Conservation (phyloP, 2,888 invertebrate species). For the Scrobipalpa costella region DNA sequence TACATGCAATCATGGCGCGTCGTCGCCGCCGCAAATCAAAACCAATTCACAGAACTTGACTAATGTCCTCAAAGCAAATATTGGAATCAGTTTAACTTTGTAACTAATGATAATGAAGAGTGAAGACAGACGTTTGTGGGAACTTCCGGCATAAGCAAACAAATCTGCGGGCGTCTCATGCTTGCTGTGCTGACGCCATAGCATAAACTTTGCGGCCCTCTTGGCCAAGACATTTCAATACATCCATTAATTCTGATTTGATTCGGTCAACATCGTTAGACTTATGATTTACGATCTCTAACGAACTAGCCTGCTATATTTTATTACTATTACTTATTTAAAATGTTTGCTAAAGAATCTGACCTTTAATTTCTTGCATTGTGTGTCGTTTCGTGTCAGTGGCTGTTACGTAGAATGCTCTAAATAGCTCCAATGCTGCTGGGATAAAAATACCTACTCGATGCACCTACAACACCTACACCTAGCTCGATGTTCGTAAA, state of each 20-base stretch:
- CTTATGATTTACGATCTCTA: not conserved
- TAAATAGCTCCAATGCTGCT: slow-evolving; percentile 60
- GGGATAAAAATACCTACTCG: slow-evolving; percentile 51
- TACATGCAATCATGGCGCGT: slow-evolving; percentile 51
- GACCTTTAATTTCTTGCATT: slow-evolving; percentile 50
- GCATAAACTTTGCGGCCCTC: not conserved
- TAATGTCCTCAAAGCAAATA: slow-evolving; percentile 1
- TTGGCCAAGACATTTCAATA: slow-evolving; percentile 10
- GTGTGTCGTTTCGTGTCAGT: not conserved
- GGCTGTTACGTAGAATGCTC: slow-evolving; percentile 64
- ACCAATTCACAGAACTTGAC: slow-evolving; percentile 44
- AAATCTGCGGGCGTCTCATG: not conserved
- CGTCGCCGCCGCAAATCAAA: slow-evolving; percentile 52
- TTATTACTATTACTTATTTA: slow-evolving; percentile 4
- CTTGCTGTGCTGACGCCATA: slow-evolving; percentile 8
- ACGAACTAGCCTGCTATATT: not conserved
- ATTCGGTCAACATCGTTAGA: not conserved
- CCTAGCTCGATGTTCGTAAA: slow-evolving; percentile 4
- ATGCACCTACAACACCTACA: slow-evolving; percentile 32
- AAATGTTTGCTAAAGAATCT: slow-evolving; percentile 33
- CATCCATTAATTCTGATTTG: slow-evolving; percentile 4
- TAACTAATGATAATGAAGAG: slow-evolving; percentile 5
- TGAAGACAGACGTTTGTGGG: slow-evolving; percentile 1
- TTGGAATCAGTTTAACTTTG: not conserved
- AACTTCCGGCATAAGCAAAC: slow-evolving; percentile 12